phyloP scores from a whole-genome alignment of 2,113 vertebrate species.

The Elaphurus davidianus region DNA sequence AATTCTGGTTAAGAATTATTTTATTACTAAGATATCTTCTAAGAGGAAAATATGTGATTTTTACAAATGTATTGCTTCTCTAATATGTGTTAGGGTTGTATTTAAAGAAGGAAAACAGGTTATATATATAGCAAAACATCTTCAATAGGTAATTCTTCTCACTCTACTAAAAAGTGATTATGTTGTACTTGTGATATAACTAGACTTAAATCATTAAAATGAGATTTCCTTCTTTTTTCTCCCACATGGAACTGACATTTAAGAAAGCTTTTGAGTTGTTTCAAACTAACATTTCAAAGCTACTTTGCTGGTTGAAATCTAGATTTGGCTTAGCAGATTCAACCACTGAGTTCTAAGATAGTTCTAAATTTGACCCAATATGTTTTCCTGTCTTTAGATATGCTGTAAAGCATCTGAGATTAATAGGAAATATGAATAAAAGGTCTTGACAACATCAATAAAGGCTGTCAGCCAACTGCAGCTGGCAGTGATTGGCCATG shows the following conservation, averaged over 20 bases:
- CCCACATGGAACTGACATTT: background rate
- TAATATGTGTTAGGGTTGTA: background rate
- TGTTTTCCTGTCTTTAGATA: conserved; percentile 49
- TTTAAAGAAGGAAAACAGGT: background rate
- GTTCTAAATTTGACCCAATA: conserved; percentile 44
- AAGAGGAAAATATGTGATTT: background rate
- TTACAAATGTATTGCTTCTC: background rate
- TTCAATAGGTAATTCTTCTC: background rate
- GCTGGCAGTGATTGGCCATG: background rate
- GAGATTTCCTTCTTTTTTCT: background rate
- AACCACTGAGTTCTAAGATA: conserved; percentile 56
- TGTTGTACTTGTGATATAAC: background rate
- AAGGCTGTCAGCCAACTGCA: conserved; percentile 15
- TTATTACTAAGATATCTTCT: background rate
- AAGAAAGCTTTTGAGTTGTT: conserved; percentile 55
- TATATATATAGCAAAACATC: background rate
- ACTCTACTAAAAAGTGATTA: conserved; percentile 1
- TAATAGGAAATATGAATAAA: conserved; percentile 51
- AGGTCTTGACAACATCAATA: conserved; percentile 41
- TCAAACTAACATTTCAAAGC: conserved; percentile 53
- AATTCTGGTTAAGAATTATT: background rate
- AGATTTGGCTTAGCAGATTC: conserved; percentile 36
- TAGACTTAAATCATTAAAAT: conserved; percentile 1
- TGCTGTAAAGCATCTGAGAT: conserved; percentile 40
- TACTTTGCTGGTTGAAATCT: conserved; percentile 36